These are phyloP conservation scores for Octopus bimaculoides DNA, from an alignment of 1,140 invertebrate genomes.

Conservation along the genomic window DNA sequence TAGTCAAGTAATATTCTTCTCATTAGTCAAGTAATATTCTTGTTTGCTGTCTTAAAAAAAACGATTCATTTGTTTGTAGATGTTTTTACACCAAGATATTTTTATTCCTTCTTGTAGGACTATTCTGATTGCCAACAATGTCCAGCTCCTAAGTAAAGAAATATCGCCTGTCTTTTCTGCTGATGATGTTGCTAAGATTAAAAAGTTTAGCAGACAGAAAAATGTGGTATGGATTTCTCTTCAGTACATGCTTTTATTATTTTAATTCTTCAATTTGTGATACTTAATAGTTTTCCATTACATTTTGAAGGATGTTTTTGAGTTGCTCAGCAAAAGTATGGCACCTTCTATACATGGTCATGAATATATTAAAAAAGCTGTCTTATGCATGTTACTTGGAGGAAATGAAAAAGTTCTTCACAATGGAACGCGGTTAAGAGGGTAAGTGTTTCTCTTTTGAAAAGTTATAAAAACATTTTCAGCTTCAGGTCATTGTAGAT, in stretches of 20 bases:
- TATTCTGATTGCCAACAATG: constrained; percentile 89
- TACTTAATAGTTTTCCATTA: background rate
- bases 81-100: background rate
- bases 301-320: constrained; percentile 77
- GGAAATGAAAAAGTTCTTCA: constrained; percentile 93
- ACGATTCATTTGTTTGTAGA: too few species aligned
- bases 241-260: background rate
- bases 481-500: too few species aligned
- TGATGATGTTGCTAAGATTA: constrained; percentile 88
- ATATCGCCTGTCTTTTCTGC: constrained; percentile 73
- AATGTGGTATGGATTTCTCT: constrained; percentile 35
- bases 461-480: too few species aligned
- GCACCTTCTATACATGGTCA: constrained; percentile 99
- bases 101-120: constrained; percentile 66
- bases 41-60: too few species aligned
- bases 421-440: constrained; percentile 94
- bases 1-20: too few species aligned
- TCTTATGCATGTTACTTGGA: constrained; percentile 91
- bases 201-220: constrained; percentile 75
- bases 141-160: constrained; percentile 88
- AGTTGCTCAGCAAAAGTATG: constrained; percentile 84
- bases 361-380: constrained; percentile 94
- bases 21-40: too few species aligned
- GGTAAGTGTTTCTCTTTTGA: constrained; percentile 59
- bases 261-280: background rate